phyloP scores from a whole-genome alignment of 2,113 vertebrate genomes.

The Amphilophus citrinellus region DNA sequence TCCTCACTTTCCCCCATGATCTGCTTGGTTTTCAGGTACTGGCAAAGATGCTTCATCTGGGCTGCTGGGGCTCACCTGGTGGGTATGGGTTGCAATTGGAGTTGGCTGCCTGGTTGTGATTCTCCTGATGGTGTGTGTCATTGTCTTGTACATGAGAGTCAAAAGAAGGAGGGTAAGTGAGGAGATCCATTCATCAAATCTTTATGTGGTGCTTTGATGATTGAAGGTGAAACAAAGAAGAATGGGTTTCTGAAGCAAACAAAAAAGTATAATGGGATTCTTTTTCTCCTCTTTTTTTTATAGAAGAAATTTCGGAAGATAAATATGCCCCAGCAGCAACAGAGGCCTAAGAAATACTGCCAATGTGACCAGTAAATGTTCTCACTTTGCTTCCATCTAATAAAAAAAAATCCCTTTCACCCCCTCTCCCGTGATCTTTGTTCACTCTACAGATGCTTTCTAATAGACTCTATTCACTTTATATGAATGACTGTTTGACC shows the following conservation, averaged over 20 bases:
- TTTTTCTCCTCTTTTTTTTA: neutral
- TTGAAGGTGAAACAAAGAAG: neutral
- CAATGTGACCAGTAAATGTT: slow-evolving; percentile 74
- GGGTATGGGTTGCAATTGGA: slow-evolving; percentile 69
- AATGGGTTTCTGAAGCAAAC: neutral
- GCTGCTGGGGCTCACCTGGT: slow-evolving; percentile 46
- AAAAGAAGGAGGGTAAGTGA: slow-evolving; percentile 70
- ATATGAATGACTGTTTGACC: slow-evolving; percentile 62
- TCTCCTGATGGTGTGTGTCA: slow-evolving; percentile 35
- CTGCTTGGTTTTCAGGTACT: rapidly evolving
- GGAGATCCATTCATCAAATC: neutral
- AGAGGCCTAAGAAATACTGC: slow-evolving; percentile 67
- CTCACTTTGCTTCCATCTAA: slow-evolving; percentile 27
- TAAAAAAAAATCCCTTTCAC: slow-evolving; percentile 9
- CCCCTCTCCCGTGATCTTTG: slow-evolving; percentile 29
- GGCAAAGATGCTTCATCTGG: rapidly evolving
- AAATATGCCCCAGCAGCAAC: slow-evolving; percentile 41
- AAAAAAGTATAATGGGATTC: neutral
- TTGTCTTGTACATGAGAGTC: slow-evolving; percentile 45
- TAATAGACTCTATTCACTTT: slow-evolving; percentile 47
- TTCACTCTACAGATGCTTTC: slow-evolving; percentile 58
- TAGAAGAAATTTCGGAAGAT: slow-evolving; percentile 55
- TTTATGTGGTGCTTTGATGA: neutral
- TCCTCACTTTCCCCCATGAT: neutral
- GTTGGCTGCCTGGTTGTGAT: slow-evolving; percentile 55